Conservation (phyloP, 2,888 invertebrate species). For the Tipula lateralis region DNA sequence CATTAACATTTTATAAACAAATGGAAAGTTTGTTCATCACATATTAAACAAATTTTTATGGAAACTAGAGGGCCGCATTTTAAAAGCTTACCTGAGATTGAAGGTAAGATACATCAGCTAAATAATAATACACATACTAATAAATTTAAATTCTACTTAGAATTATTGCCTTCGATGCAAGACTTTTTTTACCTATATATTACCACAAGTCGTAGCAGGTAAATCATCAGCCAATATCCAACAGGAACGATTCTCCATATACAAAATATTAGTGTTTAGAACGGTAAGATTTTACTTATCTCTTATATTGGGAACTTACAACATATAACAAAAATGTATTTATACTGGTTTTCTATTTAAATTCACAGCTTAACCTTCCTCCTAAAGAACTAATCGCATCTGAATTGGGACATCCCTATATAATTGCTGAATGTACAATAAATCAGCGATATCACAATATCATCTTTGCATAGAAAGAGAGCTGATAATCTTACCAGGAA, state of each 20-base stretch:
- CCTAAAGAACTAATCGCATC: not conserved
- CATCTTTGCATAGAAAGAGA: not conserved
- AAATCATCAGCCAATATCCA: constrained; percentile 2
- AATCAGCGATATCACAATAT: not conserved
- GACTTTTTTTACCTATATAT: not conserved
- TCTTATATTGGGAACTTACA: not conserved
- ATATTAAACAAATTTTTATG: not conserved
- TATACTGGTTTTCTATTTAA: not conserved
- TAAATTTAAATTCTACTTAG: too few relatives aligned
- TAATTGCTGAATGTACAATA: constrained; percentile 2
- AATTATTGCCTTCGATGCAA: too few relatives aligned
- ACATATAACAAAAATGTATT: not conserved
- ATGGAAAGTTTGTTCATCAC: not conserved
- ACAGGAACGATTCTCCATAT: not conserved
- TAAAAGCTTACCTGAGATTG: too few relatives aligned
- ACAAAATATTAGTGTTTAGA: not conserved
- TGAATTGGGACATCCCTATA: not conserved
- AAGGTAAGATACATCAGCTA: too few relatives aligned
- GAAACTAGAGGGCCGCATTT: too few relatives aligned
- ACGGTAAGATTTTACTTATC: not conserved
- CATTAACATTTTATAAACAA: not conserved
- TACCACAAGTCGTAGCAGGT: not conserved
- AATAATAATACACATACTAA: too few relatives aligned
- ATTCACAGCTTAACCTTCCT: not conserved
- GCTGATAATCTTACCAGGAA: not conserved